Conservation (phyloP, 2,888 invertebrate genomes). For the Bombylius major region DNA sequence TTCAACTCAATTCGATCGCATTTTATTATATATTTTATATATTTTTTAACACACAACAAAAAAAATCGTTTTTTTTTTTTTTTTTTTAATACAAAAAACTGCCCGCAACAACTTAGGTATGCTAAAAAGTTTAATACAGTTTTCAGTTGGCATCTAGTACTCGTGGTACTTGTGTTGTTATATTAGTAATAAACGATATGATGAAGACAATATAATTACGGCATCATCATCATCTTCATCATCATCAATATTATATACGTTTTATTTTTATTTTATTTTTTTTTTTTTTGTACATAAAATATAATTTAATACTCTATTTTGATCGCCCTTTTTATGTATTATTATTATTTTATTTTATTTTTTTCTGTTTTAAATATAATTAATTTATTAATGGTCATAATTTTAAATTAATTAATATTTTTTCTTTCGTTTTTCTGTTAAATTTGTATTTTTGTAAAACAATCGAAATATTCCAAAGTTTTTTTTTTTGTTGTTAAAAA, state of each 20-base stretch:
- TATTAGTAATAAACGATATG: constrained; percentile 1
- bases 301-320: background rate
- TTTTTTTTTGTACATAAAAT: no score
- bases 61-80: no score
- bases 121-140: constrained; percentile 19
- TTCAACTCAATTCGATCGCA: constrained; percentile 13
- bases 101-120: constrained; percentile 17
- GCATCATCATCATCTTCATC: background rate
- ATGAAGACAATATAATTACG: constrained; percentile 5
- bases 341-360: background rate
- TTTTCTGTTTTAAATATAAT: background rate
- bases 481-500: no score
- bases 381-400: no score
- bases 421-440: no score
- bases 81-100: constrained; percentile 16
- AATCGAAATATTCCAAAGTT: no score
- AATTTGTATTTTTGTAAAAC: no score
- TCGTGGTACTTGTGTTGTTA: constrained; percentile 14
- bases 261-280: no score
- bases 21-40: background rate
- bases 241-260: no score
- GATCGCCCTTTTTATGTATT: constrained; percentile 2
- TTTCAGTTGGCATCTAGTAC: constrained; percentile 20
- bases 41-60: background rate
- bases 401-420: no score